Evolutionary conservation across 2,113 vertebrate genomes (phyloP).

Genomic region (Scomber colias): DNA sequence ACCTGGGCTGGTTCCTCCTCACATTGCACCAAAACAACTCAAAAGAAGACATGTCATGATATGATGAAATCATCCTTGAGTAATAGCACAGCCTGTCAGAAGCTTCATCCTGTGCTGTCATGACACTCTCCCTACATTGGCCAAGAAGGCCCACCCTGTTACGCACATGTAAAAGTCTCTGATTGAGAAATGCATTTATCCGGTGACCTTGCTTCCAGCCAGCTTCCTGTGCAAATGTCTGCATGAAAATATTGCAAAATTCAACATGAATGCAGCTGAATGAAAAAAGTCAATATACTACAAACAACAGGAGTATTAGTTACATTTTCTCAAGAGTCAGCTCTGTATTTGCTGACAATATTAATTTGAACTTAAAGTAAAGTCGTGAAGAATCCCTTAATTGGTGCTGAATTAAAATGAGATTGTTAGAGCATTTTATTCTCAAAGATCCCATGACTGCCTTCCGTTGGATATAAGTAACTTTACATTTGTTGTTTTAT

Average conservation of each 20-base stretch:
- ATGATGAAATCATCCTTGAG: constrained; percentile 11
- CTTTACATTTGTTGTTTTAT: background rate
- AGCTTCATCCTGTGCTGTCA: background rate
- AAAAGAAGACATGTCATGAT: constrained; percentile 2
- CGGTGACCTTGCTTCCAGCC: constrained; percentile 63
- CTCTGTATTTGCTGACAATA: constrained; percentile 2
- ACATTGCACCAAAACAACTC: background rate
- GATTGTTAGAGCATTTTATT: background rate
- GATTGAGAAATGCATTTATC: constrained; percentile 77
- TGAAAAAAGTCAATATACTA: no score
- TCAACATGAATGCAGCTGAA: background rate
- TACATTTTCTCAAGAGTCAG: background rate
- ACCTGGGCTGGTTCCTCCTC: background rate
- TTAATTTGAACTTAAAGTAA: background rate
- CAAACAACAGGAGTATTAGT: background rate
- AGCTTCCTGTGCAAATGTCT: constrained; percentile 59
- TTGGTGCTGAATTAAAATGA: background rate
- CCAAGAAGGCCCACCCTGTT: constrained; percentile 34
- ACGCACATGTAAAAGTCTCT: constrained; percentile 68
- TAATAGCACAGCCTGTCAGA: background rate
- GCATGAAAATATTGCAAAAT: constrained; percentile 31
- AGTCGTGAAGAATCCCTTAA: background rate
- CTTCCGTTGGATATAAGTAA: background rate
- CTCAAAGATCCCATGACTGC: no score
- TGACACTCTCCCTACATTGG: constrained; percentile 20